Percentiles rank a stretch among this genome's conserved stretches.
Conservation (phyloP, 2,888 invertebrate genomes). For the Masnerella sp. region DNA sequence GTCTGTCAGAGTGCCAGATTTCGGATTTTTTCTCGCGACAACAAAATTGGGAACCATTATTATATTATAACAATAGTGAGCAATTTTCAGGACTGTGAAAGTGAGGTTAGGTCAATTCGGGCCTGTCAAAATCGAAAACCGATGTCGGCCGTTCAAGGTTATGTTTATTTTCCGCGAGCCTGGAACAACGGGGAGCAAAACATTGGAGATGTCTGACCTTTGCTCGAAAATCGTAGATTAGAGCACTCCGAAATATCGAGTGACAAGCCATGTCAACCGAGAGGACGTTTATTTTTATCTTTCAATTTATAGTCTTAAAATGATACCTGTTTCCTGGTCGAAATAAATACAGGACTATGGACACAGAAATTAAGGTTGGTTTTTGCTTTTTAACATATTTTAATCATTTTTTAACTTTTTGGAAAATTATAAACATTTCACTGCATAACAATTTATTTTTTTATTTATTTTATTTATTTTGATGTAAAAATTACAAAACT, state of each 20-base stretch:
- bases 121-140: slow-evolving; percentile 20
- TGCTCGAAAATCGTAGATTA: slow-evolving; percentile 22
- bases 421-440: too few relatives aligned
- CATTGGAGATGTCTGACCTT: slow-evolving; percentile 31
- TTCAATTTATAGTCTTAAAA: slow-evolving; percentile 4
- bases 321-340: neutral
- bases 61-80: too few relatives aligned
- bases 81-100: neutral
- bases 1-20: too few relatives aligned
- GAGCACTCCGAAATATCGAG: neutral
- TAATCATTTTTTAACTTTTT: too few relatives aligned
- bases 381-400: neutral
- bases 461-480: too few relatives aligned
- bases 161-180: slow-evolving; percentile 41
- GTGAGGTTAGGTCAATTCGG: slow-evolving; percentile 22
- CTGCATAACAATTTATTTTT: neutral
- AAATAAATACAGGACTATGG: slow-evolving; percentile 35
- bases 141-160: slow-evolving; percentile 24
- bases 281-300: slow-evolving; percentile 13
- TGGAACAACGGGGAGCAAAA: neutral
- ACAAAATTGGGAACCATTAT: too few relatives aligned
- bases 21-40: too few relatives aligned
- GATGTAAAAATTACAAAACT: too few relatives aligned
- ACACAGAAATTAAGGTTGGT: slow-evolving; percentile 32
- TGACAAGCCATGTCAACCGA: neutral